Percentiles rank a stretch among this genome's conserved stretches.
These are phyloP conservation scores for Sebastes steindachneri DNA, from an alignment of 2,797 vertebrate species.

Conservation along the genomic window DNA sequence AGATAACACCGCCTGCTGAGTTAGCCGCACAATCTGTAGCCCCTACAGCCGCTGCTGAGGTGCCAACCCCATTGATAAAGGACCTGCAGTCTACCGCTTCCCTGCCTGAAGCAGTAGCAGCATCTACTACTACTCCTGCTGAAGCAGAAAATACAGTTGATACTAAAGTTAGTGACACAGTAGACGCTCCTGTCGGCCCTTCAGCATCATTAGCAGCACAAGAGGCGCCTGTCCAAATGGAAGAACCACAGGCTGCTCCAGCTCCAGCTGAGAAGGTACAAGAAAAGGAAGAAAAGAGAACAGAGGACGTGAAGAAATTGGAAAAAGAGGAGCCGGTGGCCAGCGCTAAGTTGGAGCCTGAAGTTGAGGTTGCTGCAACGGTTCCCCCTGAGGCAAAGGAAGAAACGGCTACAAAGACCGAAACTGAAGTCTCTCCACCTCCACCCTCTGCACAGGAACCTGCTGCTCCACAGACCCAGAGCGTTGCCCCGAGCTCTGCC, in stretches of 20 bases:
- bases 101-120: conserved; percentile 27
- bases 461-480: conserved; percentile 30
- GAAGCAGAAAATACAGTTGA: conserved; percentile 43
- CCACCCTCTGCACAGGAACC: conserved; percentile 39
- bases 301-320: conserved; percentile 35
- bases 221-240: conserved; percentile 58
- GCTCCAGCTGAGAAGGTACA: conserved; percentile 17
- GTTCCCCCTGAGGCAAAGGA: conserved; percentile 16
- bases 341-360: conserved; percentile 14
- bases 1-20: conserved; percentile 40
- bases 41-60: conserved; percentile 59
- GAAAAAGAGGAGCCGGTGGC: conserved; percentile 52
- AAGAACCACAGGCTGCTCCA: conserved; percentile 37
- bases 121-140: conserved; percentile 21
- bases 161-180: conserved; percentile 57
- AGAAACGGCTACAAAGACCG: conserved; percentile 37
- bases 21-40: conserved; percentile 38
- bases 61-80: conserved; percentile 65
- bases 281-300: conserved; percentile 49
- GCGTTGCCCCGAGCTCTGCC: neutral
- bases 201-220: conserved; percentile 33
- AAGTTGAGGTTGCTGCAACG: conserved; percentile 24
- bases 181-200: conserved; percentile 75
- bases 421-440: conserved; percentile 31
- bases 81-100: conserved; percentile 60